Percentiles rank a stretch among this genome's conserved stretches.
Conservation (phyloP, 2,113 vertebrate species). For the Scolopax mira region DNA sequence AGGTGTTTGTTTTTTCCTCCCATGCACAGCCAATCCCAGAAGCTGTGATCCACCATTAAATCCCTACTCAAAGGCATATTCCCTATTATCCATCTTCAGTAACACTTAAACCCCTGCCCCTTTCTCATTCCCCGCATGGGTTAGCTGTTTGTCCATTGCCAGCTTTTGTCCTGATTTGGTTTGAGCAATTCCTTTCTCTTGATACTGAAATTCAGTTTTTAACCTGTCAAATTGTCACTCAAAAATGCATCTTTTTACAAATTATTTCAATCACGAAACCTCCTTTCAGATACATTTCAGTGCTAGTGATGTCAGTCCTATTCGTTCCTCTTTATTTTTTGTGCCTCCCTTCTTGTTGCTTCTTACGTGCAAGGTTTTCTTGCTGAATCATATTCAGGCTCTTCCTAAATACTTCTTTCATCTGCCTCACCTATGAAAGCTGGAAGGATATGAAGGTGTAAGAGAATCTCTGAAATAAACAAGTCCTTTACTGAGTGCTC, state of each 20-base stretch:
- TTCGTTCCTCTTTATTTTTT: too few species aligned
- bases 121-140: not conserved
- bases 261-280: accelerated
- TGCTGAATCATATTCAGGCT: not conserved
- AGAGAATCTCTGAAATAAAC: not conserved
- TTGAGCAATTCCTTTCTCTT: not conserved
- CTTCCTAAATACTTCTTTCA: accelerated
- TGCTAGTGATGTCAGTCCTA: not conserved
- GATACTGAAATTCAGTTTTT: not conserved
- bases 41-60: not conserved
- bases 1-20: not conserved
- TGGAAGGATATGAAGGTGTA: not conserved
- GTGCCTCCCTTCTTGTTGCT: not conserved
- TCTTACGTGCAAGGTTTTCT: not conserved
- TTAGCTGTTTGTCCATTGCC: not conserved
- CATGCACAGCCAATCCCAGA: not conserved
- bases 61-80: not conserved
- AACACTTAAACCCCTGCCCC: not conserved
- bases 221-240: not conserved
- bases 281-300: not conserved
- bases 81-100: not conserved
- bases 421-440: not conserved
- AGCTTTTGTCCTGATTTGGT: not conserved
- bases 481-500: not conserved
- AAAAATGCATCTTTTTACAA: not conserved